A percentile compares a stretch with the other conserved stretches of the same genome.
phyloP scores from a whole-genome alignment of 2,888 invertebrate genomes.

The Pseudococcus viburni region DNA sequence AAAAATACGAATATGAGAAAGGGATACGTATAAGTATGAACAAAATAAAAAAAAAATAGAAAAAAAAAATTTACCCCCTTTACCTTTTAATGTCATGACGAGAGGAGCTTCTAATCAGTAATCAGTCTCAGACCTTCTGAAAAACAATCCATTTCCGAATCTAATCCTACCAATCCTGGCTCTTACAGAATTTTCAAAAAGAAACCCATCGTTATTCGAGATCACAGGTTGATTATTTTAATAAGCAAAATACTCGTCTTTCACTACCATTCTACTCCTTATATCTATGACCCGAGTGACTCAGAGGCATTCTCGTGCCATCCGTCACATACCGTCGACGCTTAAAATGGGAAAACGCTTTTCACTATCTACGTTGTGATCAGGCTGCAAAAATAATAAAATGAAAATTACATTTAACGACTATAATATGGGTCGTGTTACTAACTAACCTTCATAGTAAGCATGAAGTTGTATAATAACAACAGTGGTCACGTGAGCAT shows the following conservation, averaged over 20 bases:
- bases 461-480: slow-evolving; percentile 54
- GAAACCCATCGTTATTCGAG: too few species aligned
- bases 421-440: slow-evolving; percentile 54
- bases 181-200: too few species aligned
- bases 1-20: too few species aligned
- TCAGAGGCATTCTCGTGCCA: slow-evolving; percentile 9
- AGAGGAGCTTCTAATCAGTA: too few species aligned
- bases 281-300: not conserved
- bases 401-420: slow-evolving; percentile 51
- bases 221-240: too few species aligned
- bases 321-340: slow-evolving; percentile 3
- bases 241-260: not conserved
- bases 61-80: too few species aligned
- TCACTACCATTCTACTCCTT: not conserved
- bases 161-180: too few species aligned
- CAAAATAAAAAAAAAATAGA: too few species aligned
- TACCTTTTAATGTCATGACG: too few species aligned
- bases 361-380: not conserved
- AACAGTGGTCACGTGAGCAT: slow-evolving; percentile 48
- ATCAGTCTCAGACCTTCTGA: too few species aligned
- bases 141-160: too few species aligned
- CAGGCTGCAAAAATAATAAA: slow-evolving; percentile 42
- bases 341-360: slow-evolving; percentile 43
- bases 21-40: too few species aligned
- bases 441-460: slow-evolving; percentile 42